These are phyloP conservation scores for Sarcophilus harrisii DNA, from an alignment of 2,797 vertebrate species.

Conservation along the genomic window DNA sequence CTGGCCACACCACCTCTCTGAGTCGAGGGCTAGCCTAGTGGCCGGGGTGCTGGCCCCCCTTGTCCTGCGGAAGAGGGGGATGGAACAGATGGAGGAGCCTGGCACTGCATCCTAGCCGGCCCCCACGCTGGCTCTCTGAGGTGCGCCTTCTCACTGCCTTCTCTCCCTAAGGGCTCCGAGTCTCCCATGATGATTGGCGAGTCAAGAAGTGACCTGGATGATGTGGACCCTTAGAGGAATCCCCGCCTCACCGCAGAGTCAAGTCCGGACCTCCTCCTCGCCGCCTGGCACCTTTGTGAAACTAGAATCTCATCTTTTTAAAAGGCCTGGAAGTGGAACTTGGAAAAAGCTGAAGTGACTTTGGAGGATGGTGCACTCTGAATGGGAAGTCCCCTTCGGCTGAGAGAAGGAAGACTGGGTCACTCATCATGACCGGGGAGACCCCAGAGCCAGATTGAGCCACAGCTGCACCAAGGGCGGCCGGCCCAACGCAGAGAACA, in stretches of 20 bases:
- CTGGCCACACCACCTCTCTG: neutral
- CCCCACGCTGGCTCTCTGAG: neutral
- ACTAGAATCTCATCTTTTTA: constrained; percentile 74
- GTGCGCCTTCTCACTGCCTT: neutral
- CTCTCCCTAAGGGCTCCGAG: constrained; percentile 91
- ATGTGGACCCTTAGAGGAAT: constrained; percentile 93
- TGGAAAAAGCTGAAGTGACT: constrained; percentile 81
- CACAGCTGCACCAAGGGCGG: constrained; percentile 58
- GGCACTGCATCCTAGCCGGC: no score
- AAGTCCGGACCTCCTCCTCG: constrained; percentile 7
- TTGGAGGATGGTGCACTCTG: constrained; percentile 72
- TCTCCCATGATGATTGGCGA: constrained; percentile 99
- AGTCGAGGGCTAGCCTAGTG: neutral
- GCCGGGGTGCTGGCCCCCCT: neutral
- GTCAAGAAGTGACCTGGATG: constrained; percentile 97
- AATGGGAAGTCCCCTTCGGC: constrained; percentile 68
- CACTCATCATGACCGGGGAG: constrained; percentile 63
- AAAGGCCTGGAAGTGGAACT: constrained; percentile 79
- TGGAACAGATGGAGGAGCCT: neutral
- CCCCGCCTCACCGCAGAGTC: constrained; percentile 26
- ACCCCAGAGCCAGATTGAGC: constrained; percentile 53
- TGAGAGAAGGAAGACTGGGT: constrained; percentile 70
- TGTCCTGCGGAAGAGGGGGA: neutral
- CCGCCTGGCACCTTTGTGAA: constrained; percentile 74
- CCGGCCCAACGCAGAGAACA: constrained; percentile 62